Base-by-base conservation (phyloP, 2,888 invertebrate genomes). In the Corbicula japonica region DNA sequence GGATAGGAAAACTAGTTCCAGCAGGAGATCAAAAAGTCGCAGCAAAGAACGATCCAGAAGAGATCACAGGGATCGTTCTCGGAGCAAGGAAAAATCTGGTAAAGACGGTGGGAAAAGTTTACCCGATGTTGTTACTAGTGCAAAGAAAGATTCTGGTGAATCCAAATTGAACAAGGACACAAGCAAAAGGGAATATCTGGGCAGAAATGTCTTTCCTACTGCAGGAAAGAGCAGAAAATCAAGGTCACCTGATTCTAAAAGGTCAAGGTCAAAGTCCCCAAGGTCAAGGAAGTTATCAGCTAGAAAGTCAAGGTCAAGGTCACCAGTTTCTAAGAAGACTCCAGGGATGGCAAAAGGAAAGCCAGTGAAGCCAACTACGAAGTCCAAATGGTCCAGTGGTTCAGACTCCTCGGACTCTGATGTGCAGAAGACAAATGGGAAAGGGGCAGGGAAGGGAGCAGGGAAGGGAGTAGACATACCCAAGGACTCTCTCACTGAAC, bases 341-440 rank as follows among this genome's bases (percentile, higher is more conserved):
- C 54, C 2, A 18, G 54, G 8, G n/a, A 32, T 2, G 4, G 21
- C 35, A 1, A 58, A 35, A 58, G 58, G 58, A 35, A 34, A 35
- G 28, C 35, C 35, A 1, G 15, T 26, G 10, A 52, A 41, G 28
- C 8, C 54, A 18, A 28, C 41, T 10, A 32, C 52, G 3, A 70
- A 69, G 52, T 70, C 70, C 5, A 76, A 76, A 41, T 76, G 71
- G 66, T 58, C 70, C 0, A 76, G 65, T 58, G 70, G 60, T 30
- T 66, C 66, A 5, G 50, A 68, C 1, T 48, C 52, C 0, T 50
- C 61, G 44, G 68, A 61, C n/a, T n/a, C n/a, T 41, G 41, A 52
- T 34, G 65, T 34, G 2, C 26, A 15, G 6, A 50, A 15, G 32
- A 23, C 60, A 21, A 41, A 34, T 32, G 26, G 23, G 23, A 35